These are phyloP conservation scores for Carapus acus DNA, from an alignment of 2,797 vertebrate species.

Conservation along the genomic window DNA sequence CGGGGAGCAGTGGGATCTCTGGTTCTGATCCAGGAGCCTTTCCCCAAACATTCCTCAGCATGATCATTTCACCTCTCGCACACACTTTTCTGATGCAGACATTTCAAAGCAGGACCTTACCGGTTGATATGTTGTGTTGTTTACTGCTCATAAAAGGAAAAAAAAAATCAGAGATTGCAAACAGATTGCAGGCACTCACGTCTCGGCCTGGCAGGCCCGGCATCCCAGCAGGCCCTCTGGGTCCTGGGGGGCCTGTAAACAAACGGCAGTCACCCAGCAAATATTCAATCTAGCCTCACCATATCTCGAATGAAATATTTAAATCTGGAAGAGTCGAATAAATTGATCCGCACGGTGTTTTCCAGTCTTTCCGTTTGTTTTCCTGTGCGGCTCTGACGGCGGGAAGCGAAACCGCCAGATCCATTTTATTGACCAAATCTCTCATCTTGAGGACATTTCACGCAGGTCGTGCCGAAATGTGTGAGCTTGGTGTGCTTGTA, in stretches of 20 bases:
- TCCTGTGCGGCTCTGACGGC: not conserved
- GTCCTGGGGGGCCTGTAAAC: conserved; percentile 72
- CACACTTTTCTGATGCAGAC: not conserved
- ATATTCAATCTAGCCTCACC: conserved; percentile 3
- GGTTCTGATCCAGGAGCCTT: no score
- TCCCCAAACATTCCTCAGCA: no score
- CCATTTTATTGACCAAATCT: no score
- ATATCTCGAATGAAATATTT: not conserved
- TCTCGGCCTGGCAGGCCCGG: conserved; percentile 67
- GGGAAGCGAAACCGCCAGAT: no score
- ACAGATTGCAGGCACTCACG: conserved; percentile 51
- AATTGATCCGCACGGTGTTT: not conserved
- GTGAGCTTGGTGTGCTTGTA: no score
- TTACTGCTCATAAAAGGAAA: not conserved
- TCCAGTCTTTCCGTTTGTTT: not conserved
- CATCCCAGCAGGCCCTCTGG: conserved; percentile 74
- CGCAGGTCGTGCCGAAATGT: no score
- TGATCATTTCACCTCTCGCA: no score
- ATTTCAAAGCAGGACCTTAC: not conserved
- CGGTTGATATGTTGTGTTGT: not conserved
- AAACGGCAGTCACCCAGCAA: conserved; percentile 15
- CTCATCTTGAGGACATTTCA: no score
- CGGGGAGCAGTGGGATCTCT: no score
- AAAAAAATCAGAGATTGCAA: not conserved
- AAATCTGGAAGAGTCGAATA: conserved; percentile 8